Evolutionary conservation across 1,140 invertebrate genomes (phyloP), one percentile per base, ranked within the genome.

Genomic region (Lordiphosa mommai): DNA sequence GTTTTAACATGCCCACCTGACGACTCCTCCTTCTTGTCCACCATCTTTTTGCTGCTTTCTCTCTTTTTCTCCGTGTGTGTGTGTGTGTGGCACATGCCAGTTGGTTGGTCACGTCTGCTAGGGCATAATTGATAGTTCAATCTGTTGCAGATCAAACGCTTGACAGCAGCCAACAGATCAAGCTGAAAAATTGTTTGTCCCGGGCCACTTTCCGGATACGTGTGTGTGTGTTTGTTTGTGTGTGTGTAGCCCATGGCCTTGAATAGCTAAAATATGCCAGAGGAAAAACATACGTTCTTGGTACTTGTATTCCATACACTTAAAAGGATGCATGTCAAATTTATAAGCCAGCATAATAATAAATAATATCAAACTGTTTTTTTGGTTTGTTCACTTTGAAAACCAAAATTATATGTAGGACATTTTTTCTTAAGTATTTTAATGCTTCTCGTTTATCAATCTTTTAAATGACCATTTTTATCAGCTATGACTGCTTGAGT

Each of bases 61-160:
- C 14, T 30, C n/a, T 55, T 20, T 55, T 16, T 53, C 9, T 53
- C 37, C 32, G 29, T 14, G 33, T 38, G 59, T 40, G 41, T 53
- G 34, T 41, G 52, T 37, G 49, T 72, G 56, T 72, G 69, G 38
- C 67, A 44, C 56, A 59, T 58, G 59, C 34, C 68, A 55, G 55
- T 46, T 52, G 53, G 52, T 58, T 71, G 67, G 77, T 80, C 76
- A 80, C 76, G 76, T 80, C 61, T 71, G 57, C 52, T 40, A 50
- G 51, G 50, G 61, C 71, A 82, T 80, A 80, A 80, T 80, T 80
- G 76, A 80, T 80, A 80, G 76, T 80, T 80, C 76, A 80, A 80
- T 80, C 76, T 80, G 76, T 80, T 76, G 76, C 76, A 84, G 76
- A 82, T 82, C 76, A 82, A 82, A 82, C 72, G 76, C 76, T 82